Base-by-base conservation (phyloP, 2,113 vertebrate genomes). In the Dicrurus megarhynchus region DNA sequence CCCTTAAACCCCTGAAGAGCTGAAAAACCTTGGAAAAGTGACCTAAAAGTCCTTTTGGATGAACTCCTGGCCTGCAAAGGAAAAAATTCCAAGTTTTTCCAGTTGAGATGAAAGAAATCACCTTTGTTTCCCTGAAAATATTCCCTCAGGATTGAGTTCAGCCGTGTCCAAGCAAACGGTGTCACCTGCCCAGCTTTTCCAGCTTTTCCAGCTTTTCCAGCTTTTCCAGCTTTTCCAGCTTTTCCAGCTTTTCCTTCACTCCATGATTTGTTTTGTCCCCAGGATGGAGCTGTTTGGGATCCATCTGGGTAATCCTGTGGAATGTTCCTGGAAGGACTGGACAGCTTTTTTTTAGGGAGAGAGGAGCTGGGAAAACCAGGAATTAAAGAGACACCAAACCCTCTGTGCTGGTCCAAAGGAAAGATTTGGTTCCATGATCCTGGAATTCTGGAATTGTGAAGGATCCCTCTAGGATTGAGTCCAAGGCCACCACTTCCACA, bases 271-370 rank as follows among this genome's bases (percentile, higher is more conserved):
- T 39, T 76, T 53, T 53, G 15, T 39, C 53, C n/a, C 24, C 5
- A 3, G 64, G 57, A 50, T 41, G 46, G 30, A 63, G 28, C 35
- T 13, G 12, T n/a, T 60, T 32, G 35, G 37, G n/a, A 60, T 67
- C 22, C 37, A 41, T 16, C 32, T 0, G 0, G 21, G 17, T 17
- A 64, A 65, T 42, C 56, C 71, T 21, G 6, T 15, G 57, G 85
- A 77, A 64, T 0, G 0, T 33, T 73, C 32, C 15, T 19, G 21
- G 33, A 53, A 67, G 13, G 39, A 32, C 7, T 1, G 5, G 2
- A 15, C 22, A 46, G 35, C 7, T 30, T 53, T 60, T 24, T 37
- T 60, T 24, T 37, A 19, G 13, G 56, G 28, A 89, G 14, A 15
- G 41, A 35, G 20, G 16, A 14, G 5, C 27, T 53, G 28, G 27